Conservation (phyloP, 2,888 invertebrate species). For the Harpagoxenus sublaevis region DNA sequence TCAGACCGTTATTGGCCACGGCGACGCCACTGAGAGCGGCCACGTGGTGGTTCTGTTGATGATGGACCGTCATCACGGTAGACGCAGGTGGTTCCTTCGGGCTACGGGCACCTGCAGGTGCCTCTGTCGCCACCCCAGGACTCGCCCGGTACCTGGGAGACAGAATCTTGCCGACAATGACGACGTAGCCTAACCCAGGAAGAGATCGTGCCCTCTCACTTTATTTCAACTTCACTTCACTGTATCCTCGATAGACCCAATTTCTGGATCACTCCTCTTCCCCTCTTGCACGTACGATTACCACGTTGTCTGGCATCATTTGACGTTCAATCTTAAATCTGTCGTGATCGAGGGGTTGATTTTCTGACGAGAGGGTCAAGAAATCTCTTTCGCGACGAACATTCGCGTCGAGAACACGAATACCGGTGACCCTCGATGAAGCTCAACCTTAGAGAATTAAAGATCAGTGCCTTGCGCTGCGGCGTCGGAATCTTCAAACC, state of each 20-base stretch:
- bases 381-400: not conserved
- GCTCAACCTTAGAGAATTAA: not conserved
- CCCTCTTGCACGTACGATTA: not conserved
- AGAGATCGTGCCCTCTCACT: conserved; percentile 32
- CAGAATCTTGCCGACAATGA: conserved; percentile 84
- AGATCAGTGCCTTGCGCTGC: not conserved
- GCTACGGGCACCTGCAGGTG: conserved; percentile 83
- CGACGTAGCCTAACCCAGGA: conserved; percentile 64
- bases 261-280: conserved; percentile 34
- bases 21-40: conserved; percentile 84
- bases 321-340: not conserved
- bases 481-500: too few relatives aligned
- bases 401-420: not conserved
- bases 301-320: conserved; percentile 4
- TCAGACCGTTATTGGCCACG: conserved; percentile 82
- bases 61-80: conserved; percentile 85
- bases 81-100: conserved; percentile 79
- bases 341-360: not conserved
- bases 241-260: conserved; percentile 55
- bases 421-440: not conserved
- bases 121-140: conserved; percentile 84
- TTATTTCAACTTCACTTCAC: conserved; percentile 62
- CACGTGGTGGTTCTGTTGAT: conserved; percentile 85
- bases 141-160: conserved; percentile 83
- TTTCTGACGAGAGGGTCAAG: not conserved